Base-by-base conservation (phyloP, 2,797 vertebrate species). In the Masticophis lateralis region DNA sequence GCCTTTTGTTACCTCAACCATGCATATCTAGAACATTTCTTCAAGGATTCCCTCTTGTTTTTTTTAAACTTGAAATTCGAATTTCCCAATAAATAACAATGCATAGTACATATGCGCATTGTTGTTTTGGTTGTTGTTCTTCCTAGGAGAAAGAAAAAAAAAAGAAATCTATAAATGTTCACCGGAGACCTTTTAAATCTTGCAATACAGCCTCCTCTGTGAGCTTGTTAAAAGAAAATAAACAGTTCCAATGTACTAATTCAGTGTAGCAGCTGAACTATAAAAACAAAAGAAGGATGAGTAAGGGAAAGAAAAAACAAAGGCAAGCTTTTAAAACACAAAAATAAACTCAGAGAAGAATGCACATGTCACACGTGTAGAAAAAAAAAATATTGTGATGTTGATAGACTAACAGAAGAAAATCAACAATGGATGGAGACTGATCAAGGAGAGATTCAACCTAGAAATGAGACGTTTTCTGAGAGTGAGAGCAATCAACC, bases 111-210 rank as follows among this genome's bases (percentile, higher is more conserved):
- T 88, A 60, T 14, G 11, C 79, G 4, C 61, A 92, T 94, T 88
- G 32, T 90, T 91, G 93, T 90, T 87, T 56, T 12, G 3, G 16
- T 32, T 74, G 91, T 94, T 89, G 79, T 86, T 7, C 93, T 93
- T 25, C 86, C 47, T 91, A 28, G 90, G 28, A 92, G 89, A 91
- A 90, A 37, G 10, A 90, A 28, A 51, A 90, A 92, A 90, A 90
- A 88, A n/a, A 13, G 90, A 83, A 91, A 51, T 9, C 83, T 88
- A 11, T 53, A 94, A 90, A 32, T 5, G 56, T 89, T 89, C 87
- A 47, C 92, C 28, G 51, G 63, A 83, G 95, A 20, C 91, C 0
- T 1, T 90, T 92, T 91, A 83, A 20, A 37, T 47, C 83, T 94
- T 89, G 28, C 37, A 59, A 2, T 20, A 56, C 90, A 2, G 20